Percentiles rank a stretch among this genome's conserved stretches.
phyloP scores from a whole-genome alignment of 2,113 vertebrate genomes.

The Syrmaticus mikado region DNA sequence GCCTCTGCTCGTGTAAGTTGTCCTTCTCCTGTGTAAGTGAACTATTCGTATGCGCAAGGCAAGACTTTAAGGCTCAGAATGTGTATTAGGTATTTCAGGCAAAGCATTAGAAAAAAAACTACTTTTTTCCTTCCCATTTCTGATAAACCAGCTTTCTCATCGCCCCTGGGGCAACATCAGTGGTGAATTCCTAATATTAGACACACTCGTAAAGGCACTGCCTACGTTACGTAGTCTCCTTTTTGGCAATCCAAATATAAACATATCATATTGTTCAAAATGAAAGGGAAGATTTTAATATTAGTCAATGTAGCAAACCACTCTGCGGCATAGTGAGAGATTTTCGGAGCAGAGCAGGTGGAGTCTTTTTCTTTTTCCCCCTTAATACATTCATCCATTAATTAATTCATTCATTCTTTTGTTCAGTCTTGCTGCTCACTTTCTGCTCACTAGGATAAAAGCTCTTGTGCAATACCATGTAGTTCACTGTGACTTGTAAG shows the following conservation, averaged over 20 bases:
- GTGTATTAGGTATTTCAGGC: not conserved
- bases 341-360: conserved; percentile 64
- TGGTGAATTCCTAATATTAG: not conserved
- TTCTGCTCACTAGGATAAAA: conserved; percentile 58
- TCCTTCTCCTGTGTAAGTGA: not conserved
- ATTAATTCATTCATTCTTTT: conserved; percentile 68
- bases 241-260: not conserved
- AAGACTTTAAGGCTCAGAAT: not conserved
- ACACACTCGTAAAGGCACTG: not conserved
- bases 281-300: not conserved
- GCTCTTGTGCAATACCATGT: conserved; percentile 13
- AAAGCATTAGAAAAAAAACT: not conserved
- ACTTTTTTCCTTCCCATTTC: not conserved
- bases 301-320: not conserved
- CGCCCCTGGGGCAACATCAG: not conserved
- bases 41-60: rapidly evolving
- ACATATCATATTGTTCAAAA: not conserved
- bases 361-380: conserved; percentile 28
- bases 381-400: conserved; percentile 62
- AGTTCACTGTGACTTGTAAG: conserved; percentile 24
- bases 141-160: not conserved
- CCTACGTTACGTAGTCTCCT: not conserved
- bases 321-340: conserved; percentile 30
- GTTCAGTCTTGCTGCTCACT: conserved; percentile 61
- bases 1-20: not conserved